Evolutionary conservation across 2,797 vertebrate species (phyloP).

Genomic region (Intellagama lesueurii): DNA sequence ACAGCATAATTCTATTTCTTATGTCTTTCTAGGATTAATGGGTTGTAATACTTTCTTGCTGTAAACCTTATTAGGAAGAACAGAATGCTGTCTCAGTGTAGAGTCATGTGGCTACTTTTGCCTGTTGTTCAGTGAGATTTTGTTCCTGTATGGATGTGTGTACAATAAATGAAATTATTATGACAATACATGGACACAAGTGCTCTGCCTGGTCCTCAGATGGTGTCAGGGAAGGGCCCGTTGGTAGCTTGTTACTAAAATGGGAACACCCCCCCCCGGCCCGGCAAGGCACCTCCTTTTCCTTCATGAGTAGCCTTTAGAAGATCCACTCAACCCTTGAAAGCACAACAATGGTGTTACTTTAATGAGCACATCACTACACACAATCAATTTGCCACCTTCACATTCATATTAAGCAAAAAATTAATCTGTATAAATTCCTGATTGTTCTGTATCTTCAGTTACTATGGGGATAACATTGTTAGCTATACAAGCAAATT

Average conservation of each 20-base stretch:
- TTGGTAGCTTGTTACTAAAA: too few relatives aligned
- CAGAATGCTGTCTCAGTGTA: not conserved
- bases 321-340: not conserved
- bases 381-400: not conserved
- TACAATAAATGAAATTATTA: not conserved
- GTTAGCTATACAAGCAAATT: not conserved
- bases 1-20: not conserved
- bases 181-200: not conserved
- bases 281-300: too few relatives aligned
- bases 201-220: not conserved
- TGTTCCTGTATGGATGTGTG: not conserved
- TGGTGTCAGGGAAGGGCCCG: too few relatives aligned
- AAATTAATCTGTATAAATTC: not conserved
- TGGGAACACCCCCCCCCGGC: too few relatives aligned
- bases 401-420: not conserved
- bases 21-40: not conserved
- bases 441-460: not conserved
- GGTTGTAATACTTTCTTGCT: not conserved
- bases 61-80: not conserved
- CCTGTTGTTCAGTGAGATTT: not conserved
- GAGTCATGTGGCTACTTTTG: not conserved
- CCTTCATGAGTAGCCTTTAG: not conserved
- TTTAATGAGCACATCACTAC: not conserved
- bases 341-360: not conserved
- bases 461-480: not conserved